Base-by-base conservation (phyloP, 2,113 vertebrate genomes). In the Platichthys stellatus region DNA sequence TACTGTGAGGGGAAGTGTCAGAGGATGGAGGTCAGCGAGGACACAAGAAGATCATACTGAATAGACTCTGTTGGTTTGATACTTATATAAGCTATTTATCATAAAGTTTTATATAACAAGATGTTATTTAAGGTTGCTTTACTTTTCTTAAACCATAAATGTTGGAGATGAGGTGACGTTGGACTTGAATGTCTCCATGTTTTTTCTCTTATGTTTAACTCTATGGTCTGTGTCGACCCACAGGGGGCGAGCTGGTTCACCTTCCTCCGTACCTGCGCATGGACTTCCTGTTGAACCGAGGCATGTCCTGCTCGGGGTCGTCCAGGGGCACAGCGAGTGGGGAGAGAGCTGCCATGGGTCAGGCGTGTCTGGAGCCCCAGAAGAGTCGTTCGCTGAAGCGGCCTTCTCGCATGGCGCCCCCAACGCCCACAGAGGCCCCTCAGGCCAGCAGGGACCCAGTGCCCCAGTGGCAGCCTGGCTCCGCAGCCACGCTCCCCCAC, bases 211-310 rank as follows among this genome's bases (percentile, higher is more conserved):
- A 3, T 24, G 4, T 0, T 38, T 82, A 31, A 73, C 65, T 58
- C 8, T 38, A 35, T 28, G 1, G 38, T 76, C 64, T 76, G 23
- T 75, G 26, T 71, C 9, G 2, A 80, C 82, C 88, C 83, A 35
- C 83, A 90, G 94, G 94, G 92, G 98, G 98, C 86, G 98, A 99
- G 94, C 93, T 99, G 94, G 96, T 99, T 87, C 97, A 99, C 88
- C 94, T 99, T 93, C 98, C 98, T 90, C 97, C 98, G 0, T 99
- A 99, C 93, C 96, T 99, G 90, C 95, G 98, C 90, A 99, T 99
- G 98, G 98, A 99, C 96, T 99, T 99, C 94, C 96, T 99, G 90
- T 94, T 99, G 86, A 98, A 98, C 89, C 96, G 98, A 81, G 96
- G 97, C 1, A 95, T 93, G 93, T 95, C 86, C 90, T 90, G 92